Evolutionary conservation across 2,888 invertebrate species (phyloP), one percentile per base, ranked within the genome.

Genomic region (Rotaria macrura): DNA sequence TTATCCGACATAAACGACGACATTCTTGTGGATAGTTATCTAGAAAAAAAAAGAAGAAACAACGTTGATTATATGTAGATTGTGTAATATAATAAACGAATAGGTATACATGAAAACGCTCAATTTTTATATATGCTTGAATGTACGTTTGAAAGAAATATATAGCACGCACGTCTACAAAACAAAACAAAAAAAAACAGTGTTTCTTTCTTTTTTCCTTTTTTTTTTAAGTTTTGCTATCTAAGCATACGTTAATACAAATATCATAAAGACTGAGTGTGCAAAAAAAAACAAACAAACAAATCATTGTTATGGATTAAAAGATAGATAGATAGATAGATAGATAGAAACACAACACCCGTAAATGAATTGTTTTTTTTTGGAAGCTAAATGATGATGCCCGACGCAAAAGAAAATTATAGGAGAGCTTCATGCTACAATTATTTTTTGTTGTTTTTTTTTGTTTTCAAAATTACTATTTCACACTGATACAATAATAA

Each of bases 91-190:
- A 65, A 65, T 65, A 65, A 65, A 65, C 65, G 65, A 65, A 34
- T 34, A 34, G 65, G 65, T 65, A 65, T 65, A 65, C 65, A 65
- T 65, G 65, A 65, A 65, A 65, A 65, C 65, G 34, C 65, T 65
- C 65, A 65, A 65, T 29, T 65, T n/a, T 65, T 65, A 65, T 65
- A 65, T 34, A 65, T 65, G 65, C 34, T 65, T 65, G 65, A 65
- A 65, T 65, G 65, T 65, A 34, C 20, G 65, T 65, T 65, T 65
- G 65, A 65, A 65, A 65, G 65, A 65, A 65, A 65, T 65, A 65
- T 65, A 65, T 65, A 65, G 65, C 65, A 65, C 65, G 65, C 65
- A 65, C 65, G 65, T 65, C 65, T 65, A 65, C 65, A 65, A 65
- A 65, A 65, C 65, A 34, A 65, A 65, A 65, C 65, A 29, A 57